Base-by-base conservation (phyloP, 2,888 invertebrate genomes). In the Microctonus brassicae region DNA sequence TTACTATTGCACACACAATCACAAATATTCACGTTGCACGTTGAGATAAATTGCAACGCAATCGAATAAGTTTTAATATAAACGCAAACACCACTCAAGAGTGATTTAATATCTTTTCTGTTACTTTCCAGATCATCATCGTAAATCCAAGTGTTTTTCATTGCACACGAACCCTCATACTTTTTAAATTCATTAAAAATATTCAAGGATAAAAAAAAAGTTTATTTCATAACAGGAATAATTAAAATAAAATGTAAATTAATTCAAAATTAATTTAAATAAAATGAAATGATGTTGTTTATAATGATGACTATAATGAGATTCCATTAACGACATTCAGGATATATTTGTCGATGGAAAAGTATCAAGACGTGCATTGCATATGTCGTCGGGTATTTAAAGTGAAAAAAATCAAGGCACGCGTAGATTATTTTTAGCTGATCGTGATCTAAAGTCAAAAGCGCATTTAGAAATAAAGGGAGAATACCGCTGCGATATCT, bases 21-120 rank as follows among this genome's bases (percentile, higher is more conserved):
- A 57, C 39, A 66, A 57, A 66, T 66, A 66, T 66, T 33, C 20
- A 36, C n/a, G 17, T 66, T 66, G 57, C 66, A 66, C 64, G 53
- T 53, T 53, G 22, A 11, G 6, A 53, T 53, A 24, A n/a, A 64
- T n/a, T 64, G 53, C 53, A 64, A 34, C 53, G 64, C 24, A 64
- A 52, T 34, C 11, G 7, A 17, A 7, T 6, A n/a, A 20, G 52
- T 17, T 64, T 53, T 57, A 66, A 66, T 39, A 66, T 66, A 57
- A 66, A 66, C 66, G 17, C 39, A 17, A 10, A 33, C 10, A n/a
- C 17, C 33, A 58, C 58, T 33, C 26, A n/a, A 33, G 26, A 33
- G 13, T 26, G 36, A 57, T 24, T 57, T 57, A 42, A 66, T 57
- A 57, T 66, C 24, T 26, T 57, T 66, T 22, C 36, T 66, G 57